Evolutionary conservation across 2,113 vertebrate species (phyloP).

Genomic region (Hylia prasina): DNA sequence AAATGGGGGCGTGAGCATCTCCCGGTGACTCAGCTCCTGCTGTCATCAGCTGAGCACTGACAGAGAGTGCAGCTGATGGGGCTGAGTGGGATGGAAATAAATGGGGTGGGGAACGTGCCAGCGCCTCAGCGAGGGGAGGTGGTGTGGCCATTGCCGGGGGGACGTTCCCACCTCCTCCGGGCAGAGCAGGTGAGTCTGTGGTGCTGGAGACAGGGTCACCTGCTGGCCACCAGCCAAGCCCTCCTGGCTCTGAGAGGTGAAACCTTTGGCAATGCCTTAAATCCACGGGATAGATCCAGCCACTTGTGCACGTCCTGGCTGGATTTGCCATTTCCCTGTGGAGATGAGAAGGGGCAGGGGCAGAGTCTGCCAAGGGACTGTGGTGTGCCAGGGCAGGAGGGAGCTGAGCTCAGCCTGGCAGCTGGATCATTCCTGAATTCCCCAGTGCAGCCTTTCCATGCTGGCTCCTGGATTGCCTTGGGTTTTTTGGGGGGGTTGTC

Average conservation of each 20-base stretch:
- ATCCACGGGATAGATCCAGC: rapidly evolving
- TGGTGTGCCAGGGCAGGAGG: neutral
- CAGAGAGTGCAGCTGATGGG: neutral
- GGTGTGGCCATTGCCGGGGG: neutral
- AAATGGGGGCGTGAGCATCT: neutral
- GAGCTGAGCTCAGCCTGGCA: neutral
- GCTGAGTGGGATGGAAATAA: neutral
- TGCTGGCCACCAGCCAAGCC: neutral
- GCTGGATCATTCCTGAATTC: neutral
- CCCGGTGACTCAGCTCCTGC: neutral
- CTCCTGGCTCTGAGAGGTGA: neutral
- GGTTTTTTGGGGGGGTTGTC: rapidly evolving
- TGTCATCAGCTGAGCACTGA: neutral
- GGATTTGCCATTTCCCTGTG: neutral
- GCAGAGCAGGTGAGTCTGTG: neutral
- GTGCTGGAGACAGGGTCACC: neutral
- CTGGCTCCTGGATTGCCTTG: neutral
- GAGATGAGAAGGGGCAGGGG: neutral
- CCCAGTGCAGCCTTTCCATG: neutral
- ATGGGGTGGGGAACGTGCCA: neutral
- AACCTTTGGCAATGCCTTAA: neutral
- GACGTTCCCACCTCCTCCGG: neutral
- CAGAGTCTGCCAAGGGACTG: neutral
- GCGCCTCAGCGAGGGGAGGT: neutral
- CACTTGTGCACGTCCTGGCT: rapidly evolving